phyloP scores from a whole-genome alignment of 2,113 vertebrate species.

The Boulengeromyrus knoepffleri region DNA sequence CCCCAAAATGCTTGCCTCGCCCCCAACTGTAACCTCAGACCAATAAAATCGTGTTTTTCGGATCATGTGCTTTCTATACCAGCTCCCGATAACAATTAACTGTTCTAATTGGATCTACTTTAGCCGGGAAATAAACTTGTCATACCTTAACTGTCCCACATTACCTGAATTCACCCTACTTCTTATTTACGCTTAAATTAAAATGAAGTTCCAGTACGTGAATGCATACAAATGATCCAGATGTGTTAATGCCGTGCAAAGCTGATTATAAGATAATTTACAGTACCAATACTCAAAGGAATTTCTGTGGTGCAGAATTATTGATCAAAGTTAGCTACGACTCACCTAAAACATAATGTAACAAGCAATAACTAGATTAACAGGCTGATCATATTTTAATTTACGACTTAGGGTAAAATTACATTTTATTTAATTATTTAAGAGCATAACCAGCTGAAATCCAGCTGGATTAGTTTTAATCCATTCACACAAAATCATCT shows the following conservation, averaged over 20 bases:
- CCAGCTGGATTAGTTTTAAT: not conserved
- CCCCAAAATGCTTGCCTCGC: too few species aligned
- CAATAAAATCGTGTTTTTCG: too few species aligned
- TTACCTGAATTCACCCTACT: not conserved
- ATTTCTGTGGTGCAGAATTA: not conserved
- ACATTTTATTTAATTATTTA: not conserved
- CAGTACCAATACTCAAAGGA: not conserved
- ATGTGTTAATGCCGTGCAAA: not conserved
- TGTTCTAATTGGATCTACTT: too few species aligned
- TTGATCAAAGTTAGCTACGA: not conserved
- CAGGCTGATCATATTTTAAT: not conserved
- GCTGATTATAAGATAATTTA: not conserved
- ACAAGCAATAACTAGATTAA: not conserved
- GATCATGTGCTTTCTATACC: too few species aligned
- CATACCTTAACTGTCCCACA: too few species aligned
- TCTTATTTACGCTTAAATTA: not conserved
- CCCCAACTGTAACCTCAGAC: too few species aligned
- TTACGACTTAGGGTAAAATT: not conserved
- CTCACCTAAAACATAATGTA: not conserved
- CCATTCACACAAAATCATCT: not conserved
- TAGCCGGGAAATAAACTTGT: too few species aligned
- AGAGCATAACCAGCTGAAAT: not conserved
- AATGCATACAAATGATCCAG: not conserved
- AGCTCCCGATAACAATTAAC: too few species aligned
- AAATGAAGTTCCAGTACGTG: not conserved